These are phyloP conservation scores for Spialia ferax DNA, from an alignment of 2,888 invertebrate species.

Conservation along the genomic window DNA sequence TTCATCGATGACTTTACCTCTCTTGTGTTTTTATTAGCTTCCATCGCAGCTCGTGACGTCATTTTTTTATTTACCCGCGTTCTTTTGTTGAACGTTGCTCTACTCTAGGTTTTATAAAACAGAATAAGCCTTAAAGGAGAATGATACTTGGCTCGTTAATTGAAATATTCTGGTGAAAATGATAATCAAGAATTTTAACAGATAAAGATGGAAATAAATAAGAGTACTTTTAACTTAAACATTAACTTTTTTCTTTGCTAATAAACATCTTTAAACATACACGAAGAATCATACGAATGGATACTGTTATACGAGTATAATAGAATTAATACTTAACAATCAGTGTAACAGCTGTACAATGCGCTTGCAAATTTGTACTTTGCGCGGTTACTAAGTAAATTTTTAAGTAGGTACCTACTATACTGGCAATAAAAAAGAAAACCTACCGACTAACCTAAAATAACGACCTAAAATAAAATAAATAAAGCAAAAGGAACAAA, in stretches of 20 bases:
- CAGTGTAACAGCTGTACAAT: too few relatives aligned
- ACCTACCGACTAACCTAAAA: too few relatives aligned
- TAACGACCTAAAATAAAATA: too few relatives aligned
- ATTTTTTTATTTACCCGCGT: conserved; percentile 29
- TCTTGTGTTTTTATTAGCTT: conserved; percentile 47
- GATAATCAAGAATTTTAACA: neutral
- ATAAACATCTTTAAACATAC: neutral
- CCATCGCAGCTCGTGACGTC: conserved; percentile 44
- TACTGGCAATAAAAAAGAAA: too few relatives aligned
- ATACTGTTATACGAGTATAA: too few relatives aligned
- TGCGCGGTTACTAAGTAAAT: too few relatives aligned
- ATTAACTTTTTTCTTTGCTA: neutral
- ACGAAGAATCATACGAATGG: too few relatives aligned
- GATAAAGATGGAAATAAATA: neutral
- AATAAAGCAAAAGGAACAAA: conserved; percentile 3
- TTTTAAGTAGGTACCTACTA: too few relatives aligned
- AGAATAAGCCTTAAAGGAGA: conserved; percentile 1
- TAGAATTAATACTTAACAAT: too few relatives aligned
- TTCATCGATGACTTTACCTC: conserved; percentile 50
- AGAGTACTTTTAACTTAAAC: too few relatives aligned
- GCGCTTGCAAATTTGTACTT: too few relatives aligned
- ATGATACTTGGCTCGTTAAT: conserved; percentile 5
- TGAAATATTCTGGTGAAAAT: neutral
- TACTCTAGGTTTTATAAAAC: conserved; percentile 15
- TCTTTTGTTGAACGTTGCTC: conserved; percentile 17